Percentiles rank a stretch among this genome's conserved stretches.
Evolutionary conservation across 2,888 invertebrate species (phyloP).

Genomic region (Metalampra italica): DNA sequence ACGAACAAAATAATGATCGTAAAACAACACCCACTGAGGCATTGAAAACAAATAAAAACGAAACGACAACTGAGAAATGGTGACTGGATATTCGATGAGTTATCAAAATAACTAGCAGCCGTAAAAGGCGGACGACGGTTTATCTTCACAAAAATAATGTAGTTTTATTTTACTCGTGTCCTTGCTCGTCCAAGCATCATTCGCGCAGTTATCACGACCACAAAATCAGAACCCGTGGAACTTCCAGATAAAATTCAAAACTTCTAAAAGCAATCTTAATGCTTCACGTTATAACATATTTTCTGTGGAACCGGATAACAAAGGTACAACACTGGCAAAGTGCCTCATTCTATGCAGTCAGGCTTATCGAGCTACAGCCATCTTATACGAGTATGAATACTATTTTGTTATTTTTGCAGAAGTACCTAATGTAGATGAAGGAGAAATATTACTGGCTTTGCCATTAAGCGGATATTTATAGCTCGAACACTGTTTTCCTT

Average conservation of each 20-base stretch:
- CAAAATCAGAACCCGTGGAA: slow-evolving; percentile 60
- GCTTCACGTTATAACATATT: slow-evolving; percentile 38
- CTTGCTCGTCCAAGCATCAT: slow-evolving; percentile 63
- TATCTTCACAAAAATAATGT: slow-evolving; percentile 22
- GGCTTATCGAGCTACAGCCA: slow-evolving; percentile 58
- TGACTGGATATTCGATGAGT: slow-evolving; percentile 11
- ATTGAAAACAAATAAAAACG: slow-evolving; percentile 11
- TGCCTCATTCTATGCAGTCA: slow-evolving; percentile 56
- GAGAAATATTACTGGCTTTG: slow-evolving; percentile 57
- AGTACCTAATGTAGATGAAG: slow-evolving; percentile 60
- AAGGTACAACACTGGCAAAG: slow-evolving; percentile 44
- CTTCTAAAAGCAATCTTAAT: slow-evolving; percentile 44
- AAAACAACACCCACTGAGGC: slow-evolving; percentile 5
- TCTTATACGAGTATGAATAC: slow-evolving; percentile 54
- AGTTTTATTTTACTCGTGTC: slow-evolving; percentile 64
- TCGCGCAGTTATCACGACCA: slow-evolving; percentile 59
- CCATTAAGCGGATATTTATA: slow-evolving; percentile 63
- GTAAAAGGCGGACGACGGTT: slow-evolving; percentile 12
- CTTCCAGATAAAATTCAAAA: slow-evolving; percentile 39
- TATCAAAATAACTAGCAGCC: slow-evolving; percentile 16
- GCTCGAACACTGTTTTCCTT: slow-evolving; percentile 42
- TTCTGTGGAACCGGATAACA: slow-evolving; percentile 41
- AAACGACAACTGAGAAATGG: slow-evolving; percentile 5
- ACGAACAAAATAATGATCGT: slow-evolving; percentile 6
- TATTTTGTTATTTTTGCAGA: slow-evolving; percentile 72